Percentiles rank a stretch among this genome's conserved stretches.
These are phyloP conservation scores for Theretra japonica DNA, from an alignment of 2,888 invertebrate species.

Conservation along the genomic window DNA sequence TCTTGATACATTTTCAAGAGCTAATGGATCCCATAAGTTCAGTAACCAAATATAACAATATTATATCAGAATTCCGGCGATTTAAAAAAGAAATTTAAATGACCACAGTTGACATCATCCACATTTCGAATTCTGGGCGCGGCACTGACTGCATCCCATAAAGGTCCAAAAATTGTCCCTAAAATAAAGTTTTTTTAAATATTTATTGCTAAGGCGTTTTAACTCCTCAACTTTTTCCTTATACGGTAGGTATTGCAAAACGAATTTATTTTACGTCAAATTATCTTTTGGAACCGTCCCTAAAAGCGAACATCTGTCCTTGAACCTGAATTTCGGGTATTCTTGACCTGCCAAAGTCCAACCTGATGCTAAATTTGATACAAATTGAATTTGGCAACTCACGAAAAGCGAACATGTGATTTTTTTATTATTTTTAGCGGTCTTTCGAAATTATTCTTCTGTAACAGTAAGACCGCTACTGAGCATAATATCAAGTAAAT, in stretches of 20 bases:
- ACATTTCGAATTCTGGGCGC: background rate
- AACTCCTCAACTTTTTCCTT: slow-evolving; percentile 15
- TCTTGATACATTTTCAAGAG: too few species aligned
- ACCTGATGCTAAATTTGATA: background rate
- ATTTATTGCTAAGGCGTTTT: background rate
- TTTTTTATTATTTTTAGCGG: background rate
- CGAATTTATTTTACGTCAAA: slow-evolving; percentile 1
- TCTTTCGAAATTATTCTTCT: too few species aligned
- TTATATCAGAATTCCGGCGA: background rate
- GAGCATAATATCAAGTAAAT: too few species aligned
- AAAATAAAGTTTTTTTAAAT: background rate
- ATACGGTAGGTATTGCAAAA: background rate
- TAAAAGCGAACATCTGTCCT: slow-evolving; percentile 3
- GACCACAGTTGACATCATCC: background rate
- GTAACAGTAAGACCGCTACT: too few species aligned
- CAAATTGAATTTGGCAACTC: background rate
- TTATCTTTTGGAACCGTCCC: slow-evolving; percentile 12
- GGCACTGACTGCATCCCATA: background rate
- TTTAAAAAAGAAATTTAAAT: background rate
- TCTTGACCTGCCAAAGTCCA: background rate
- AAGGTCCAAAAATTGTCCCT: background rate
- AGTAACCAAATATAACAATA: too few species aligned
- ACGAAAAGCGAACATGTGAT: background rate
- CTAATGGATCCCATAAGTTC: too few species aligned
- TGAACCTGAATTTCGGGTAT: slow-evolving; percentile 4